Evolutionary conservation across 2,888 invertebrate species (phyloP).

Genomic region (Tetanocera ferruginea): DNA sequence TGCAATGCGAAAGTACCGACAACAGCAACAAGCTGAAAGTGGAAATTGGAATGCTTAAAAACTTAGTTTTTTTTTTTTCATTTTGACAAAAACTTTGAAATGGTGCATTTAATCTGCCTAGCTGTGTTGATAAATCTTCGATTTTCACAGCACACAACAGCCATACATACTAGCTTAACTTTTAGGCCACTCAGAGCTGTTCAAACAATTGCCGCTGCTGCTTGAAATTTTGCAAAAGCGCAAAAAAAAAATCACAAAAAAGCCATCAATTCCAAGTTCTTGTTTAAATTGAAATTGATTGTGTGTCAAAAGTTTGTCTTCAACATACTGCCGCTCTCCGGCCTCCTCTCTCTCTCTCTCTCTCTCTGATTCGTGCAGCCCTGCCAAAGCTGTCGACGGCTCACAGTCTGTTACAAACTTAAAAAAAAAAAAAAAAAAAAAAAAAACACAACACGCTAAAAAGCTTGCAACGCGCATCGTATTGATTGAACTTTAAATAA

Average conservation of each 20-base stretch:
- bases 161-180: background rate
- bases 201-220: background rate
- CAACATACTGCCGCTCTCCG: background rate
- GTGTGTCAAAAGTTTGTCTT: conserved; percentile 10
- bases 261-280: background rate
- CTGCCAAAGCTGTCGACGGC: too few relatives aligned
- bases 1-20: too few relatives aligned
- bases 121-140: background rate
- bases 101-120: background rate
- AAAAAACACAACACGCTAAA: background rate
- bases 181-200: background rate
- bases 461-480: background rate
- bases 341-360: too few relatives aligned
- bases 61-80: too few relatives aligned
- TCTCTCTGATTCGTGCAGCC: background rate
- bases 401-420: background rate
- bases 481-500: conserved; percentile 25
- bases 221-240: background rate
- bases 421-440: too few relatives aligned
- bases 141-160: conserved; percentile 16
- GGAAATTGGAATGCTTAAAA: too few relatives aligned
- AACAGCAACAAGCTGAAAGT: too few relatives aligned
- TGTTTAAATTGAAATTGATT: conserved; percentile 26
- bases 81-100: too few relatives aligned
- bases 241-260: background rate